Evolutionary conservation across 2,113 vertebrate genomes (phyloP), one percentile per base, ranked within the genome.

Genomic region (Sander vitreus): DNA sequence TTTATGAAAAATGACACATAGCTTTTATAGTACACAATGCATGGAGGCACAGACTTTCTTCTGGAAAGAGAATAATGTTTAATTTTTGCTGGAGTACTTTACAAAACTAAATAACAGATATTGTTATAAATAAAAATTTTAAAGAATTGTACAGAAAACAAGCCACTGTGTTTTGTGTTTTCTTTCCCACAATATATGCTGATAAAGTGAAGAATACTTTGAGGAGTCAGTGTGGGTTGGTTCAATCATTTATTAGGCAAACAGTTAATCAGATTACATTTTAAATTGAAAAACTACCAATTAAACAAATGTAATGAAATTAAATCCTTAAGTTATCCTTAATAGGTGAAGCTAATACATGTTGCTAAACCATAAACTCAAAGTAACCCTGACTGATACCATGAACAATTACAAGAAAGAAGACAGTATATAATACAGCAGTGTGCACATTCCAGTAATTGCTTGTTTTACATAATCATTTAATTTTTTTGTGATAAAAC

Each of bases 11-110:
- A 90, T 90, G 87, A 90, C 90, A 89, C 86, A 93, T 88, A 92
- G 90, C 92, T 96, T 96, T 96, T 96, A 92, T 95, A 96, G 94
- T 96, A 95, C 84, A 93, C 85, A 39, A 92, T 93, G 94, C 95
- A 96, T 96, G 95, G 91, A 93, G 92, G 89, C 91, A 91, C 93
- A 91, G 78, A 93, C 93, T 94, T 96, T 95, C 89, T 93, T 94
- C 91, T 95, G 93, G 93, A 96, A 96, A 96, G 94, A 96, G 90
- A 92, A 93, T 95, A 96, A 96, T 94, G 95, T 97, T 97, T 96
- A 96, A 96, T 96, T 93, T 97, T 97, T 97, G 96, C 96, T 96
- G 96, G 96, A 97, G 96, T 97, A 96, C 96, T 97, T 97, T 97
- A 96, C 96, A 96, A 91, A 91, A 97, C 95, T 97, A 96, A 97